Conservation (phyloP, 2,888 invertebrate species). For the Dryobota labecula region DNA sequence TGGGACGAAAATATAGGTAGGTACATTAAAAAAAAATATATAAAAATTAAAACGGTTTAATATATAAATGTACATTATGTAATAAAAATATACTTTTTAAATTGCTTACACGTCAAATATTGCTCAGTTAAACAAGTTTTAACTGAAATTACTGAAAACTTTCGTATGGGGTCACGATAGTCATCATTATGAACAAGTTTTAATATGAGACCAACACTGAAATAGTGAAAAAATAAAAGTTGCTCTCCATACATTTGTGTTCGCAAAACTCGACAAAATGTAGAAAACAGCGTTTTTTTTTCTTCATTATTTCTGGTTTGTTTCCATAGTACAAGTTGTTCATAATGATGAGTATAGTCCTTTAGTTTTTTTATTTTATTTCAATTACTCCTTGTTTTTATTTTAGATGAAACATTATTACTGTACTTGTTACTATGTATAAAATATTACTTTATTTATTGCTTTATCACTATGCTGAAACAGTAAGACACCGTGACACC, state of each 20-base stretch:
- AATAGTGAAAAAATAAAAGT: neutral
- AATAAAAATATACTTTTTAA: constrained; percentile 67
- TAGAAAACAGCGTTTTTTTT: neutral
- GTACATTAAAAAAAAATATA: neutral
- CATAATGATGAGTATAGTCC: neutral
- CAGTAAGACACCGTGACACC: neutral
- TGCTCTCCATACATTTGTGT: neutral
- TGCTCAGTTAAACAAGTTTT: constrained; percentile 55
- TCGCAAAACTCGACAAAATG: neutral
- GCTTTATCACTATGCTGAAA: constrained; percentile 6
- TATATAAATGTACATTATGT: constrained; percentile 62
- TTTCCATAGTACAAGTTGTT: neutral
- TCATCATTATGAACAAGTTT: neutral
- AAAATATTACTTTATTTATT: constrained; percentile 13
- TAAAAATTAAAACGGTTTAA: constrained; percentile 56
- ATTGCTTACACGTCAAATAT: constrained; percentile 69
- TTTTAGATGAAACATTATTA: constrained; percentile 49
- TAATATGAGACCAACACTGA: neutral
- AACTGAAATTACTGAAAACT: neutral
- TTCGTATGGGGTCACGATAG: neutral
- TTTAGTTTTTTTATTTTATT: constrained; percentile 7
- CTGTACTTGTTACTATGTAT: constrained; percentile 52
- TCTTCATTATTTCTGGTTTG: neutral
- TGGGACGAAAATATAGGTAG: neutral
- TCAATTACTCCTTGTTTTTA: constrained; percentile 22